phyloP scores from a whole-genome alignment of 2,113 vertebrate genomes.

The Myodes glareolus region DNA sequence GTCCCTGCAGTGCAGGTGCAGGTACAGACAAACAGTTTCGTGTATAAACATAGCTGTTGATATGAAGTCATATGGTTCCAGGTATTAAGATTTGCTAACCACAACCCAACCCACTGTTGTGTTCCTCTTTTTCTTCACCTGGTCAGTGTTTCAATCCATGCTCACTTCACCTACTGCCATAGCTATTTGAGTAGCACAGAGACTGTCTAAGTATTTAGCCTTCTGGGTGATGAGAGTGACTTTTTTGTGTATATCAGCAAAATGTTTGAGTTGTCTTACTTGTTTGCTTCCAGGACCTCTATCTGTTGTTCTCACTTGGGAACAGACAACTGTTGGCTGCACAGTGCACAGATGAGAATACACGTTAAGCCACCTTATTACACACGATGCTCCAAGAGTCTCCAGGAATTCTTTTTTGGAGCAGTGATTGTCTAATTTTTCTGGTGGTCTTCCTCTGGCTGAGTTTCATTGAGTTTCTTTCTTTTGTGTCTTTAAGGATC shows the following conservation, averaged over 20 bases:
- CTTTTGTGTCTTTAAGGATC: constrained; percentile 42
- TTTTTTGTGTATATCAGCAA: constrained; percentile 1
- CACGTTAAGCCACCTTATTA: background rate
- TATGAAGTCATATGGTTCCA: background rate
- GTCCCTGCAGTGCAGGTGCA: background rate
- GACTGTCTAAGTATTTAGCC: background rate
- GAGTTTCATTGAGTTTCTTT: background rate
- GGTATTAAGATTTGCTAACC: background rate
- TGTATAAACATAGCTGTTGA: background rate
- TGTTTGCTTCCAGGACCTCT: constrained; percentile 20
- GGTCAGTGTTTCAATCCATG: background rate
- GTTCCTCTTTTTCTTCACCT: constrained; percentile 15
- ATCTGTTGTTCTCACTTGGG: background rate
- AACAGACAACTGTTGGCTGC: background rate
- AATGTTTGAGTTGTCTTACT: background rate
- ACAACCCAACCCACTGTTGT: background rate
- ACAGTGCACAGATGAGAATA: background rate
- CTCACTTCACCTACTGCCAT: background rate
- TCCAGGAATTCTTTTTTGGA: background rate
- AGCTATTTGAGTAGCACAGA: background rate
- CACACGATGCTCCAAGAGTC: background rate
- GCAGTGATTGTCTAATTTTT: background rate
- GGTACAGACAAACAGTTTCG: background rate
- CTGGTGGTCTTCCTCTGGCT: background rate
- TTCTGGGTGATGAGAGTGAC: background rate